phyloP scores from a whole-genome alignment of 92 coral and sea anemone genomes.

The Paragorgia papillata region DNA sequence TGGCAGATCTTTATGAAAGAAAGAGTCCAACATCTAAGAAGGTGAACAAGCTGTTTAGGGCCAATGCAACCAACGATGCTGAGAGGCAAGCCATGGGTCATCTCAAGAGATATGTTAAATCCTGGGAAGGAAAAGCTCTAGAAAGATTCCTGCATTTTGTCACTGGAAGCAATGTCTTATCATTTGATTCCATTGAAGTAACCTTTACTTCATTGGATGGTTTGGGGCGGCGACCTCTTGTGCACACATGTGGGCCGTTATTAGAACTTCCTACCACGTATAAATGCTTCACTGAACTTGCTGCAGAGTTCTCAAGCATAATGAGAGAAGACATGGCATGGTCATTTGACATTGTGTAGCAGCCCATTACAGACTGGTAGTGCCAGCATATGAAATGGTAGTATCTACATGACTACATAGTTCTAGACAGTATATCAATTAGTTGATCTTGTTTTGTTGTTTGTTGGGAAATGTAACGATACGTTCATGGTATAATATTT shows the following conservation, averaged over 20 bases:
- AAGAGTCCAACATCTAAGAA: constrained; percentile 10
- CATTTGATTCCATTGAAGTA: constrained; percentile 13
- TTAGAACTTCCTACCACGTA: constrained; percentile 55
- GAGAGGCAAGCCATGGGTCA: constrained; percentile 5
- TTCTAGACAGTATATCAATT: no score
- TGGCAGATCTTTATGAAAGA: neutral
- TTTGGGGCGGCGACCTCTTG: constrained; percentile 48
- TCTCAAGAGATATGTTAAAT: neutral
- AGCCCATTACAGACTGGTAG: no score
- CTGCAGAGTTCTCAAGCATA: constrained; percentile 53
- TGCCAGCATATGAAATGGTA: no score
- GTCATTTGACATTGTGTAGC: neutral
- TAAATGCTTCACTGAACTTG: constrained; percentile 45
- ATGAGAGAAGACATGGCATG: constrained; percentile 13
- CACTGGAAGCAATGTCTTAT: constrained; percentile 14
- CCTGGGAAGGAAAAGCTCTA: neutral
- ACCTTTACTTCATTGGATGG: constrained; percentile 33
- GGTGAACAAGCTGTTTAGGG: neutral
- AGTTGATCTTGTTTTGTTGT: no score
- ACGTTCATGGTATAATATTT: no score
- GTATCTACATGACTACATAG: no score
- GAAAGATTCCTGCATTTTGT: no score
- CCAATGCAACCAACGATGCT: neutral
- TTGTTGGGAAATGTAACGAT: no score
- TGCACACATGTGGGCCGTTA: constrained; percentile 60